phyloP scores from a whole-genome alignment of 1,140 invertebrate species.

The Drosophila malerkotliana region DNA sequence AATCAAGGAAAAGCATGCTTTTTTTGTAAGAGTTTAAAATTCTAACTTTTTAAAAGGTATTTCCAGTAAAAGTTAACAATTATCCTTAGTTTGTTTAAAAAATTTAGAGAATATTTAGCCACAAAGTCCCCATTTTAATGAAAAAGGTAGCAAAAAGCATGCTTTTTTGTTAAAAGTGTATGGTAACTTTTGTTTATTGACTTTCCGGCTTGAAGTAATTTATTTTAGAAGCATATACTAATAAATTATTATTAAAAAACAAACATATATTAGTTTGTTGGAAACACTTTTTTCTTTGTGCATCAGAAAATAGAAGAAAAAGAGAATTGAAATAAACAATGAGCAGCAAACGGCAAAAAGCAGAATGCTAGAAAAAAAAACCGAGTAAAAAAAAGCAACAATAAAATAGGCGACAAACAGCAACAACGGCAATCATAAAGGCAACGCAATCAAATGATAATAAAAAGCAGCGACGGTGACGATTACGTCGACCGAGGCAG shows the following conservation, averaged over 20 bases:
- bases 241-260: background rate
- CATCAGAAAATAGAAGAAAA: slow-evolving; percentile 29
- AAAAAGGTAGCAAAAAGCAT: too few species aligned
- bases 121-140: too few species aligned
- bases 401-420: slow-evolving; percentile 54
- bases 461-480: slow-evolving; percentile 69
- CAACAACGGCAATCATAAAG: slow-evolving; percentile 69
- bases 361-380: slow-evolving; percentile 35
- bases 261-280: background rate
- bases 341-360: slow-evolving; percentile 55
- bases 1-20: too few species aligned
- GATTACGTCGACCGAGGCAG: slow-evolving; percentile 58
- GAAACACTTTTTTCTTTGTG: slow-evolving; percentile 23
- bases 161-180: too few species aligned
- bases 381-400: slow-evolving; percentile 34
- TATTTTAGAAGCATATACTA: background rate
- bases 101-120: too few species aligned
- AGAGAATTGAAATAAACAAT: slow-evolving; percentile 70
- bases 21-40: too few species aligned
- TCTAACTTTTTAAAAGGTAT: too few species aligned
- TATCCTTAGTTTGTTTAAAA: too few species aligned
- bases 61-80: too few species aligned
- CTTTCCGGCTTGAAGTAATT: background rate
- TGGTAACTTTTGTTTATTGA: too few species aligned
- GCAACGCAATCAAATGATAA: slow-evolving; percentile 78